phyloP scores from a whole-genome alignment of 2,113 vertebrate genomes.

The Salvelinus namaycush region DNA sequence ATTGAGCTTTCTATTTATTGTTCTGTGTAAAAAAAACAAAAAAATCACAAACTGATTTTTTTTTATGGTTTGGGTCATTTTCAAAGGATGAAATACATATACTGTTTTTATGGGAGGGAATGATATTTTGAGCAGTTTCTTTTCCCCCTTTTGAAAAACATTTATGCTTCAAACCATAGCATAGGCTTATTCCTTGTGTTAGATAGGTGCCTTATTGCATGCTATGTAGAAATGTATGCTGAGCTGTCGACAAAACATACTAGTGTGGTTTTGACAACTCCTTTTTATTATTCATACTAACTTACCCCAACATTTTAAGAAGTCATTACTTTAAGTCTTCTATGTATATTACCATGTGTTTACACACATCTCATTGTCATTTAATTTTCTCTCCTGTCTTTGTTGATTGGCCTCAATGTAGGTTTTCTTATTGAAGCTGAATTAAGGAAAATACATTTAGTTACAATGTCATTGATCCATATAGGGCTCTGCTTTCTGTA shows the following conservation, averaged over 20 bases:
- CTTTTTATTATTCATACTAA: constrained; percentile 60
- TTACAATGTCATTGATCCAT: constrained; percentile 72
- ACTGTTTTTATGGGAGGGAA: constrained; percentile 77
- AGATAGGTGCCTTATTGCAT: constrained; percentile 85
- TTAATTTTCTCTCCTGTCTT: constrained; percentile 57
- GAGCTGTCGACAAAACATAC: constrained; percentile 66
- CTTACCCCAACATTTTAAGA: constrained; percentile 74
- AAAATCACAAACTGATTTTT: constrained; percentile 76
- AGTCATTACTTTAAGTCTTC: constrained; percentile 61
- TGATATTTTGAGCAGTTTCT: constrained; percentile 67
- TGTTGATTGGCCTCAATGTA: constrained; percentile 72
- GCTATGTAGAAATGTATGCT: constrained; percentile 76
- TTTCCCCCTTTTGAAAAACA: constrained; percentile 60
- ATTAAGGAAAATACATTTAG: constrained; percentile 48
- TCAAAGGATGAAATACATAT: constrained; percentile 69
- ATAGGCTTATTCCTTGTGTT: constrained; percentile 82
- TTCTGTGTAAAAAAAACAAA: constrained; percentile 67
- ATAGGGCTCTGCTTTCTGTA: constrained; percentile 59
- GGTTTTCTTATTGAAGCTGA: constrained; percentile 48
- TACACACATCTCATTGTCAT: constrained; percentile 72
- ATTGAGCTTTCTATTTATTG: constrained; percentile 71
- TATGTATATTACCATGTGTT: constrained; percentile 74
- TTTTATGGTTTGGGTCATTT: constrained; percentile 77
- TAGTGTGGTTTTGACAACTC: constrained; percentile 59
- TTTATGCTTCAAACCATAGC: constrained; percentile 75